Percentiles rank a stretch among this genome's conserved stretches.
Evolutionary conservation across 2,888 invertebrate species (phyloP).

Genomic region (Sinodicranocentrus sp.): DNA sequence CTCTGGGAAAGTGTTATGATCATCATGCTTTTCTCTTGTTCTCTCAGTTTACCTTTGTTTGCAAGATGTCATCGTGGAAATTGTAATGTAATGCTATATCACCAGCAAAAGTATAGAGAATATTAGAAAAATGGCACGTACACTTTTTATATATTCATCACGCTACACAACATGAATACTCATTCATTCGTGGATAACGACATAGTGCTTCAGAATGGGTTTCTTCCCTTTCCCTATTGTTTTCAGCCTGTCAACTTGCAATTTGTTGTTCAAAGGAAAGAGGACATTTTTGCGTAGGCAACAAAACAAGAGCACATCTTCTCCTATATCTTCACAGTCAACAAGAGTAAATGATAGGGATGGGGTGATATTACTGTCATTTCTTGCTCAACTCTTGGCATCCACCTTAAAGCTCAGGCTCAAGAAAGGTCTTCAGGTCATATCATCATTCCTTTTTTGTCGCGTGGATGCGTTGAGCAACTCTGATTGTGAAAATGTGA

Average conservation of each 20-base stretch:
- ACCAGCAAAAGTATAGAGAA: not conserved
- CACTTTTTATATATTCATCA: not conserved
- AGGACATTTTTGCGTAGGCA: not conserved
- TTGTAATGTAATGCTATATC: not conserved
- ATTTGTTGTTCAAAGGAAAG: not conserved
- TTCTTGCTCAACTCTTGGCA: not conserved
- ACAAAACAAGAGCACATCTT: not conserved
- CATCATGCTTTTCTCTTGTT: not conserved
- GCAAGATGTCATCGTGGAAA: not conserved
- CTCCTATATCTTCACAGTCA: not conserved
- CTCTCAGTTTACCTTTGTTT: not conserved
- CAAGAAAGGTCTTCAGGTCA: too few species aligned
- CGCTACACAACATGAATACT: too few species aligned
- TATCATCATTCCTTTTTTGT: not conserved
- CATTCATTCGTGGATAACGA: too few species aligned
- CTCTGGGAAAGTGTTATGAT: not conserved
- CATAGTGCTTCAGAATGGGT: too few species aligned
- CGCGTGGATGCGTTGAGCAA: too few species aligned
- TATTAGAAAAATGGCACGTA: too few species aligned
- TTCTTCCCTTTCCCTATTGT: not conserved
- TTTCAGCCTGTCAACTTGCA: not conserved
- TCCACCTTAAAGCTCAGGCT: not conserved
- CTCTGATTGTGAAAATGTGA: too few species aligned
- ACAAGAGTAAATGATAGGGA: not conserved
- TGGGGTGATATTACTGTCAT: conserved; percentile 1